Evolutionary conservation across 2,797 vertebrate genomes (phyloP), one percentile per base, ranked within the genome.

Genomic region (Fratercula arctica): DNA sequence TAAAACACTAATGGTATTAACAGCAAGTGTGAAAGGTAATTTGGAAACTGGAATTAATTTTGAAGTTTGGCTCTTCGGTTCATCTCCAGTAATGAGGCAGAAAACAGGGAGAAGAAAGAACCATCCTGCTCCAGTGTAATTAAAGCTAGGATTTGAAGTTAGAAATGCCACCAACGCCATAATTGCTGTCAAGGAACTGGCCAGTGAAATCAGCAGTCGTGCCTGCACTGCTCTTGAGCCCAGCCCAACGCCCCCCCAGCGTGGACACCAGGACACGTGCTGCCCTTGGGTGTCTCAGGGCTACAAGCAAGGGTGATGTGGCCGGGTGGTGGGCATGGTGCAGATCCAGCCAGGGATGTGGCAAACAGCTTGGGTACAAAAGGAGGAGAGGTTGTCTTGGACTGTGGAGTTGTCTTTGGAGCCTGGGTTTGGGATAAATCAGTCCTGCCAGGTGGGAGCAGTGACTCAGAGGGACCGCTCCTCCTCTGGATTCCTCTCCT

Each of bases 11-110:
- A 75, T 79, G 93, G 35, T 15, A 83, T 78, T 93, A 93, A 59
- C 92, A 78, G 78, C 61, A 63, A 92, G 90, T 66, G 82, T 75
- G 87, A 93, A 85, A 75, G 72, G 53, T 51, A 64, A 54, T 80
- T 80, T 75, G 90, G 86, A 89, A 94, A 54, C n/a, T 3, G 21
- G 68, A 73, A 80, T 35, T 85, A 26, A 80, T 95, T 85, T 72
- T 78, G 76, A 66, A 63, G 61, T 81, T 83, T 75, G 93, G 81
- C 64, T 90, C 67, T 77, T 68, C 1, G 2, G 48, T 21, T 90
- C 61, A 13, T n/a, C 8, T 5, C 46, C 59, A 83, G 78, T 72
- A 89, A 92, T 26, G 39, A 43, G 59, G 82, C 31, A 70, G 39
- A 85, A 69, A 89, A 57, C 1, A 11, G 45, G 53, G 78, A 50